phyloP scores from a whole-genome alignment of 2,797 vertebrate genomes.

The Phyllotis vaccarum region DNA sequence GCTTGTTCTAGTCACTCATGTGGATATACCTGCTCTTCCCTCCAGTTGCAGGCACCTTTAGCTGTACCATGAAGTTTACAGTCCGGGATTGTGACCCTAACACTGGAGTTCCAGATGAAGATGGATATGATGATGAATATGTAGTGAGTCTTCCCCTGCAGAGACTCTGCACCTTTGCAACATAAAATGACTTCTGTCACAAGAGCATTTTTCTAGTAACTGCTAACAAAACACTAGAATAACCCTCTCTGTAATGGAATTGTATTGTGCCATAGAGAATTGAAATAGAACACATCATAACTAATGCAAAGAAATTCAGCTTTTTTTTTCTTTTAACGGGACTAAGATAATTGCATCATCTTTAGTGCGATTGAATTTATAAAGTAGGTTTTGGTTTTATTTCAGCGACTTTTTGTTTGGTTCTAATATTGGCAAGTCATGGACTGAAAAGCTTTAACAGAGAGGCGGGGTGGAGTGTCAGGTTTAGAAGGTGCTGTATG shows the following conservation, averaged over 20 bases:
- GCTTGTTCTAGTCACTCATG: neutral
- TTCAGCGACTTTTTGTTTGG: conserved; percentile 27
- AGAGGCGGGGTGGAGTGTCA: neutral
- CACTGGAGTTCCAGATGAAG: conserved; percentile 96
- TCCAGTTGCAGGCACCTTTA: conserved; percentile 96
- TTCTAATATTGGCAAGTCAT: neutral
- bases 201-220: neutral
- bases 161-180: neutral
- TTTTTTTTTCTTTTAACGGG: neutral
- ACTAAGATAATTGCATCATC: conserved; percentile 42
- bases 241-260: neutral
- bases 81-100: conserved; percentile 97
- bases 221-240: neutral
- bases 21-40: neutral
- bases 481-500: neutral
- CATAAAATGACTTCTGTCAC: neutral
- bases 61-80: conserved; percentile 97
- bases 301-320: neutral
- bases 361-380: conserved; percentile 48
- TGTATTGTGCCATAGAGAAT: neutral
- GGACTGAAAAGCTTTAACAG: neutral
- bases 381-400: neutral
- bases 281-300: neutral
- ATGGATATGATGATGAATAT: conserved; percentile 98
- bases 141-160: conserved; percentile 90